Evolutionary conservation across 37 sponge, comb jelly and placozoan species (phyloP).

Genomic region (Mnemiopsis leidyi): DNA sequence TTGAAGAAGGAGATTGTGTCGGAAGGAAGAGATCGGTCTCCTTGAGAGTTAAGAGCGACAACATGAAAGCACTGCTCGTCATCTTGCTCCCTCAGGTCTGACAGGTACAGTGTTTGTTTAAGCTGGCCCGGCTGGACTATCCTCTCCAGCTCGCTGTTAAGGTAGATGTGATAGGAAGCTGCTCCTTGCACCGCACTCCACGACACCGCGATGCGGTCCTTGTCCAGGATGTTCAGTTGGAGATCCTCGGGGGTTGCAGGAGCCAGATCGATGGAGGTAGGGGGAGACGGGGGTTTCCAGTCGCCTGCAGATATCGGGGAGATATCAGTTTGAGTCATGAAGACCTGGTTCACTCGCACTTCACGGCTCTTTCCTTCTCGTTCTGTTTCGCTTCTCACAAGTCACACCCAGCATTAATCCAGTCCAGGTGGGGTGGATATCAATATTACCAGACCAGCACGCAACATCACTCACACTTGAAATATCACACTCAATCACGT

Average conservation of each 20-base stretch:
- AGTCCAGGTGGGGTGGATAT: no score
- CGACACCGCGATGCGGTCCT: background rate
- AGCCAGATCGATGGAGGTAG: background rate
- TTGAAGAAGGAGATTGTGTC: conserved; percentile 1
- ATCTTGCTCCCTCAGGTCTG: background rate
- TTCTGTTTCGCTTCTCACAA: background rate
- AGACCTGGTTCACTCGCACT: background rate
- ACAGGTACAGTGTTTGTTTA: background rate
- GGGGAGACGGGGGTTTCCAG: background rate
- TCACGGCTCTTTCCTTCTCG: background rate
- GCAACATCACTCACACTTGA: no score
- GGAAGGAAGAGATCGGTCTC: background rate
- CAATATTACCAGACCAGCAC: no score
- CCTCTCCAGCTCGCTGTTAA: background rate
- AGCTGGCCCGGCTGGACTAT: background rate
- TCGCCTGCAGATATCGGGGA: background rate
- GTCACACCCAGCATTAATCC: background rate
- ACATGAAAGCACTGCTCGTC: conserved; percentile 3
- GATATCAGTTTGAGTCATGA: background rate
- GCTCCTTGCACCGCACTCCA: background rate
- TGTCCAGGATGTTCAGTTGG: conserved; percentile 17
- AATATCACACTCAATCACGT: no score
- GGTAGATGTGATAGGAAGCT: background rate
- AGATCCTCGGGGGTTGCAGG: background rate
- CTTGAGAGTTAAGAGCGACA: background rate